Evolutionary conservation across 2,797 vertebrate species (phyloP).

Genomic region (Pantherophis alleghaniensis): DNA sequence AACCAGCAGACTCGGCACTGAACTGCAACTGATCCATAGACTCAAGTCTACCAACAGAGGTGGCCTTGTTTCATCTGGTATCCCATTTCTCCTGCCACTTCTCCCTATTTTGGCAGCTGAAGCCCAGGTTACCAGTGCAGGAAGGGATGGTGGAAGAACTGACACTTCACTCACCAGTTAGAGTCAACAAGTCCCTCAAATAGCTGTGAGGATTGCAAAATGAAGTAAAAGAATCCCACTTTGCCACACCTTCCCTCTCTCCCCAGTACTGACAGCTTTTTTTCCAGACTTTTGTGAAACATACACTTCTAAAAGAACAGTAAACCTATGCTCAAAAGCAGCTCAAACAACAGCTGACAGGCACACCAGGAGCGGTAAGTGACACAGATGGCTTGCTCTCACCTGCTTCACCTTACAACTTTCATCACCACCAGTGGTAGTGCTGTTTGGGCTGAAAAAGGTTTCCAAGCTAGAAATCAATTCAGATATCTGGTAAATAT

Average conservation of each 20-base stretch:
- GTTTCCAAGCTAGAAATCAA: neutral
- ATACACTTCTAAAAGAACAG: neutral
- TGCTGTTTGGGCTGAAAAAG: neutral
- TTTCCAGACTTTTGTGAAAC: neutral
- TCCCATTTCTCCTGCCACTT: neutral
- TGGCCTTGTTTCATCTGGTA: neutral
- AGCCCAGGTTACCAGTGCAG: neutral
- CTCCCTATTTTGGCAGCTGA: neutral
- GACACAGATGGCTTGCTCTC: neutral
- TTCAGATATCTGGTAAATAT: neutral
- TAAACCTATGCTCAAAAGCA: neutral
- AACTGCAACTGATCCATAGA: neutral
- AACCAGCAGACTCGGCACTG: neutral
- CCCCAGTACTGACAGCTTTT: neutral
- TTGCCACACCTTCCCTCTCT: neutral
- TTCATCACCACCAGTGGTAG: neutral
- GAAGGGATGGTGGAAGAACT: neutral
- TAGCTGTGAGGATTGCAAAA: neutral
- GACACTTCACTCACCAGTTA: neutral
- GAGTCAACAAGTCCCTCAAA: neutral
- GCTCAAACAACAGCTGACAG: neutral
- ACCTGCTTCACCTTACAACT: neutral
- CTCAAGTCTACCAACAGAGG: neutral
- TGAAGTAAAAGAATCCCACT: neutral
- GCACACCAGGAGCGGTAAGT: neutral